These are phyloP conservation scores for Columbina picui DNA, from an alignment of 2,113 vertebrate species.

Conservation along the genomic window DNA sequence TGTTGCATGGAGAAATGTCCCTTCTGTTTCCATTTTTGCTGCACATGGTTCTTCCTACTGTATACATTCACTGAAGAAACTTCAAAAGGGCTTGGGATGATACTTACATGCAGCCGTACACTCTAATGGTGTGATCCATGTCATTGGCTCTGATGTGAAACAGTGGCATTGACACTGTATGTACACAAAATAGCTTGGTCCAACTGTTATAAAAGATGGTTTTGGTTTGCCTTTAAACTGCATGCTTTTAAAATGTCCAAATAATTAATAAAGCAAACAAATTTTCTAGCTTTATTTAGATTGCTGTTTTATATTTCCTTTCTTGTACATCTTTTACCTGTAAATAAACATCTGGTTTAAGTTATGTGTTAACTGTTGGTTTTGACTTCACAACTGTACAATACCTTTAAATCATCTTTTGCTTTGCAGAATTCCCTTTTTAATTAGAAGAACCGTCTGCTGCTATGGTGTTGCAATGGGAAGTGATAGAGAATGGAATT, in stretches of 20 bases:
- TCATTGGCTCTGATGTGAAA: background rate
- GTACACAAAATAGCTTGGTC: background rate
- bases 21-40: background rate
- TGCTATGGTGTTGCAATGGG: constrained; percentile 78
- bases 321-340: background rate
- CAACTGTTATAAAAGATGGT: background rate
- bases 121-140: background rate
- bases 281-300: background rate
- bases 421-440: constrained; percentile 74
- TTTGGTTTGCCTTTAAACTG: background rate
- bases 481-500: constrained; percentile 80
- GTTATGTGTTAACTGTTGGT: background rate
- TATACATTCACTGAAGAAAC: background rate
- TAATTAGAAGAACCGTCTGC: constrained; percentile 61
- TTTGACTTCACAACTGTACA: background rate
- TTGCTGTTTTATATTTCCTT: background rate
- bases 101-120: background rate
- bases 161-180: background rate
- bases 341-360: background rate
- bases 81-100: background rate
- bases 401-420: background rate
- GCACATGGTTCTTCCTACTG: background rate
- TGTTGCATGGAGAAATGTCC: background rate
- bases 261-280: background rate
- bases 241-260: background rate